phyloP scores from a whole-genome alignment of 1,140 invertebrate species.

The Cydia strobilella region DNA sequence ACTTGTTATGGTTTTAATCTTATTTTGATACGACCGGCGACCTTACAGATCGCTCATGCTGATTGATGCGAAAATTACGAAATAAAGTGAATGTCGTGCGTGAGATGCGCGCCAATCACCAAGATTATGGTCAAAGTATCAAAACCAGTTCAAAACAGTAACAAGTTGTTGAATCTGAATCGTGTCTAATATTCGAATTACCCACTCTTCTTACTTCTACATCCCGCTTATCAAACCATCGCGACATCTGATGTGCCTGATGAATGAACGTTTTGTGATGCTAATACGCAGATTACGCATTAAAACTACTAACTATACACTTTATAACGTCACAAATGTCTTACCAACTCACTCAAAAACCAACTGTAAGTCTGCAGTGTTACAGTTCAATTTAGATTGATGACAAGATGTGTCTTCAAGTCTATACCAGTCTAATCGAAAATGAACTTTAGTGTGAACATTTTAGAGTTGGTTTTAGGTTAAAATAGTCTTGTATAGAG shows the following conservation, averaged over 20 bases:
- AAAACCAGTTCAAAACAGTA: background rate
- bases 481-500: constrained; percentile 25
- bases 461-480: constrained; percentile 19
- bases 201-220: constrained; percentile 49
- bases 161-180: no score
- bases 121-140: background rate
- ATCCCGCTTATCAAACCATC: constrained; percentile 60
- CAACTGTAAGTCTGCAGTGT: constrained; percentile 24
- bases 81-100: no score
- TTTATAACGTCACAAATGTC: constrained; percentile 20
- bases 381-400: constrained; percentile 6
- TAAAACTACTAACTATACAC: constrained; percentile 46
- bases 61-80: no score
- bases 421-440: background rate
- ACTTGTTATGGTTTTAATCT: no score
- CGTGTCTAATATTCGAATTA: background rate
- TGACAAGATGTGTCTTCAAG: background rate
- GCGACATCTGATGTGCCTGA: constrained; percentile 61
- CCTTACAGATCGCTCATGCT: no score
- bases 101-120: no score
- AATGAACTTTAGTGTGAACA: background rate
- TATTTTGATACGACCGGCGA: no score
- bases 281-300: constrained; percentile 61
- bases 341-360: constrained; percentile 30
- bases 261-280: constrained; percentile 75